phyloP scores from a whole-genome alignment of 2,113 vertebrate species.

The Phoenicopterus ruber region DNA sequence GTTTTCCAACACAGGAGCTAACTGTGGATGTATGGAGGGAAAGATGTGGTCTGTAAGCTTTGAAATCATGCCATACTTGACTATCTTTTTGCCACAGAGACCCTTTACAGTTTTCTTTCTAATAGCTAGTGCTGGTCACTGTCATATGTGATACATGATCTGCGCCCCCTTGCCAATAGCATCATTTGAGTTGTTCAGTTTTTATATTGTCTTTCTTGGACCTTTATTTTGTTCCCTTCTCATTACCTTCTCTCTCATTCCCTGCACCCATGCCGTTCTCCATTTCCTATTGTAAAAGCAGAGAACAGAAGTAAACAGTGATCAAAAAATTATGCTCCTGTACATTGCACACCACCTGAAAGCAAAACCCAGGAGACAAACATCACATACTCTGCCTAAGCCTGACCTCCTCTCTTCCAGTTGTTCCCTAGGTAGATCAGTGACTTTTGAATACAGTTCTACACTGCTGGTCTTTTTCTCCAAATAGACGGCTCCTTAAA shows the following conservation, averaged over 20 bases:
- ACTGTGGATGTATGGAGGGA: not conserved
- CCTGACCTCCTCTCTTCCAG: not conserved
- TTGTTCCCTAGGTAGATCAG: not conserved
- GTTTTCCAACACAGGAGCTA: not conserved
- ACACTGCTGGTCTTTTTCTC: not conserved
- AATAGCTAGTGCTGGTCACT: not conserved
- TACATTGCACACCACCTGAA: not conserved
- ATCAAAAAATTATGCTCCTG: not conserved
- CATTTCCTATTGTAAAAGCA: not conserved
- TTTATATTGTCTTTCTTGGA: not conserved
- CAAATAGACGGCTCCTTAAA: not conserved
- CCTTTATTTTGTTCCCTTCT: not conserved
- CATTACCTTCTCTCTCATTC: not conserved
- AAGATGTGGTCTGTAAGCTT: not conserved
- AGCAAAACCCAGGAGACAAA: not conserved
- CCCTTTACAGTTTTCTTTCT: not conserved
- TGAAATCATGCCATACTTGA: not conserved
- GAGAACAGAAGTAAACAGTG: constrained; percentile 30
- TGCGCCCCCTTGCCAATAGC: not conserved
- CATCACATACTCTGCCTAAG: not conserved
- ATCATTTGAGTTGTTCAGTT: not conserved
- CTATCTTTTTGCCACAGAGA: not conserved
- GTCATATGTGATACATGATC: not conserved
- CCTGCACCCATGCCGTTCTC: not conserved
- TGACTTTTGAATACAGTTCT: not conserved